Percentiles rank a stretch among this genome's conserved stretches.
phyloP scores from a whole-genome alignment of 2,113 vertebrate species.

The Neodontobutis hainanensis region DNA sequence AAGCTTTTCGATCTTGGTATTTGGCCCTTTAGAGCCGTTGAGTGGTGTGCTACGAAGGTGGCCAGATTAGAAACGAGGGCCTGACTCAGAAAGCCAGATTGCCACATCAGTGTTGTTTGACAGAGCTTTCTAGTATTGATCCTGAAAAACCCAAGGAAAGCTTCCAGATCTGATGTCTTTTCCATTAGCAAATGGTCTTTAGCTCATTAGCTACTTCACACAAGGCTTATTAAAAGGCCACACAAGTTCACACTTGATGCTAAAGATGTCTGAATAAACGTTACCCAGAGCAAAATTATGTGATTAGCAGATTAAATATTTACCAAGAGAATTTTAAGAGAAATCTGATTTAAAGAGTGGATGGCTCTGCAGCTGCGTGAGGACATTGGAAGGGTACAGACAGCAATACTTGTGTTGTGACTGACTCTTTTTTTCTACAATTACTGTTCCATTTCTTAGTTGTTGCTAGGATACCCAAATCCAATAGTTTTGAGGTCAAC shows the following conservation, averaged over 20 bases:
- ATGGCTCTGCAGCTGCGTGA: constrained; percentile 30
- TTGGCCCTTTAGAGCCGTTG: constrained; percentile 45
- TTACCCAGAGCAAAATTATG: not conserved
- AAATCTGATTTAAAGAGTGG: constrained; percentile 21
- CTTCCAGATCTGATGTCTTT: constrained; percentile 34
- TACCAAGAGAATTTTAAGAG: constrained; percentile 3
- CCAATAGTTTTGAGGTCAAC: constrained; percentile 59
- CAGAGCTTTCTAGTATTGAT: constrained; percentile 29
- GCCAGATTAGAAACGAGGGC: constrained; percentile 50
- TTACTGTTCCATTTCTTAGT: constrained; percentile 54
- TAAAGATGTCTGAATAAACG: too few species aligned
- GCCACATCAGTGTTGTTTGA: constrained; percentile 60
- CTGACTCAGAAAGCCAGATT: constrained; percentile 11
- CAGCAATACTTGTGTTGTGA: constrained; percentile 50
- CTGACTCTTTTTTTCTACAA: constrained; percentile 54
- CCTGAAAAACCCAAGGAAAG: constrained; percentile 36
- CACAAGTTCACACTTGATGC: not conserved
- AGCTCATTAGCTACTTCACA: constrained; percentile 24
- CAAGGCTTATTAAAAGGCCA: not conserved
- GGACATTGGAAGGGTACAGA: constrained; percentile 45
- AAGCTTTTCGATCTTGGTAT: constrained; percentile 51
- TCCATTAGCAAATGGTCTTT: constrained; percentile 24
- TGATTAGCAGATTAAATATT: constrained; percentile 4
- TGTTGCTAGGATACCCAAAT: constrained; percentile 67
- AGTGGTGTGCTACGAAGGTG: constrained; percentile 24